Evolutionary conservation across 2,888 invertebrate species (phyloP).

Genomic region (Melinopterus prodromus): DNA sequence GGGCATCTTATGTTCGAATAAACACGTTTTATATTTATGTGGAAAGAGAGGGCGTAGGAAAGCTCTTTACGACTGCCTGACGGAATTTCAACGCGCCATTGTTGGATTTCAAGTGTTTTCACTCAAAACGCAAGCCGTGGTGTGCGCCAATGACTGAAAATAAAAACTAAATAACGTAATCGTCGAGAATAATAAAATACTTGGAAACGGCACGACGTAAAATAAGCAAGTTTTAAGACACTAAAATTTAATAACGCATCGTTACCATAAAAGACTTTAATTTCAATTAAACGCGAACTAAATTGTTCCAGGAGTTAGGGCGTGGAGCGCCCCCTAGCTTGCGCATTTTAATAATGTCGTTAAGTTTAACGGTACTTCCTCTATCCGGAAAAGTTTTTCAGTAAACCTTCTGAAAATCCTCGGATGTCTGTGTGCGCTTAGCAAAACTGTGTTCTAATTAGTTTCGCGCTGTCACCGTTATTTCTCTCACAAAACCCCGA

Average conservation of each 20-base stretch:
- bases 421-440: neutral
- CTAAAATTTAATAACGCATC: slow-evolving; percentile 19
- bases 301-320: slow-evolving; percentile 11
- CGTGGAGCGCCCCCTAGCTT: neutral
- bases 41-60: neutral
- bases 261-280: slow-evolving; percentile 15
- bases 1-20: slow-evolving; percentile 14
- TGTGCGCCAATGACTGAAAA: no score
- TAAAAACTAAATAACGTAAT: neutral
- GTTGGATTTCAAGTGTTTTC: neutral
- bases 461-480: slow-evolving; percentile 24
- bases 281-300: slow-evolving; percentile 20
- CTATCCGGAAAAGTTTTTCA: neutral
- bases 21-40: slow-evolving; percentile 20
- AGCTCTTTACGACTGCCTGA: neutral
- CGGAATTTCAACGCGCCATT: neutral
- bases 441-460: slow-evolving; percentile 18
- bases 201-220: neutral
- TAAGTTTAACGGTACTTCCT: slow-evolving; percentile 20
- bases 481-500: slow-evolving; percentile 11
- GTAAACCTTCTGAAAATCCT: slow-evolving; percentile 16
- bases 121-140: neutral
- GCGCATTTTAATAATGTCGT: slow-evolving; percentile 26
- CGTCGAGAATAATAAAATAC: neutral
- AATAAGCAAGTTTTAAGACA: neutral